A percentile compares a stretch with the other conserved stretches of the same genome.
Evolutionary conservation across 2,797 vertebrate genomes (phyloP).

Genomic region (Hoplostethus mediterraneus): DNA sequence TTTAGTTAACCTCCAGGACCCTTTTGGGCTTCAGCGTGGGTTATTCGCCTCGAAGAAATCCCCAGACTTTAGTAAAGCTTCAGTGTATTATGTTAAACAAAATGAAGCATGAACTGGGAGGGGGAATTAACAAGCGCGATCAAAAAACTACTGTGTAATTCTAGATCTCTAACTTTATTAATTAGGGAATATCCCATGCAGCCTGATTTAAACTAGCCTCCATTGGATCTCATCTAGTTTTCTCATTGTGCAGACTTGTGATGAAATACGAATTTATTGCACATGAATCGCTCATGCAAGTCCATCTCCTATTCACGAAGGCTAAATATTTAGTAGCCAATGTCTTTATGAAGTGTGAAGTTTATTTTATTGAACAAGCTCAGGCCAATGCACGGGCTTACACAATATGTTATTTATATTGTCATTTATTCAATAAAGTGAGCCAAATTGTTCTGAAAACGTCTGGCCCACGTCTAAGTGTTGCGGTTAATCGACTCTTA

Average conservation of each 20-base stretch:
- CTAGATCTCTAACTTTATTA: slow-evolving; percentile 38
- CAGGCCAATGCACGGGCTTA: accelerated
- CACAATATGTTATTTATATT: not conserved
- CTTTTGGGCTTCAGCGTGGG: slow-evolving; percentile 85
- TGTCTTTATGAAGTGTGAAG: not conserved
- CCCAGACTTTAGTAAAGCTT: slow-evolving; percentile 70
- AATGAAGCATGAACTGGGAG: slow-evolving; percentile 54
- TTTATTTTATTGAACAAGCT: not conserved
- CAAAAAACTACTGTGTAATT: not conserved
- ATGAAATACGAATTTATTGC: not conserved
- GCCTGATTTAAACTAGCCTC: not conserved
- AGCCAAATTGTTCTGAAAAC: not conserved
- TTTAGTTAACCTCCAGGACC: slow-evolving; percentile 94
- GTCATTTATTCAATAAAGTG: not conserved
- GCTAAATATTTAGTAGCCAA: no score
- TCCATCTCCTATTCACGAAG: no score
- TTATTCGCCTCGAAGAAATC: slow-evolving; percentile 72
- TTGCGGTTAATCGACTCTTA: not conserved
- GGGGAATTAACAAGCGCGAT: slow-evolving; percentile 18
- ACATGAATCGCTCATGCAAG: no score
- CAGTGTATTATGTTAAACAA: slow-evolving; percentile 62
- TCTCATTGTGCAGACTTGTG: not conserved
- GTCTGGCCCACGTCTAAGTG: not conserved
- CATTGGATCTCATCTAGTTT: not conserved
- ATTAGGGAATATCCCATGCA: slow-evolving; percentile 19